Evolutionary conservation across 1,140 invertebrate species (phyloP).

Genomic region (Apis florea): DNA sequence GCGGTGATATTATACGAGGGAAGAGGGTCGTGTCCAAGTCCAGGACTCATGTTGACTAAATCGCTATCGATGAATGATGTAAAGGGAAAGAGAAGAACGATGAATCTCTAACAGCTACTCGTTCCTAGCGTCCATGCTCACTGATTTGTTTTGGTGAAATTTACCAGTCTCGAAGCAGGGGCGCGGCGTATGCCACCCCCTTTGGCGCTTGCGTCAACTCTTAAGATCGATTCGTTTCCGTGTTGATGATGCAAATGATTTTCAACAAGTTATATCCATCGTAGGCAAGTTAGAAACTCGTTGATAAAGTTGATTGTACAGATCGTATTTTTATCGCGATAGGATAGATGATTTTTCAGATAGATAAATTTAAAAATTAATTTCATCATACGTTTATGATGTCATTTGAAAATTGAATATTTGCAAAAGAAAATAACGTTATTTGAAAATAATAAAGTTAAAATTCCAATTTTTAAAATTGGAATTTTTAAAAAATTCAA

Average conservation of each 20-base stretch:
- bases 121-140: slow-evolving; percentile 38
- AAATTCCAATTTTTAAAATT: too few relatives aligned
- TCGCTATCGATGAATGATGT: slow-evolving; percentile 9
- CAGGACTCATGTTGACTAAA: slow-evolving; percentile 72
- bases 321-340: background rate
- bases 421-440: too few relatives aligned
- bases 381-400: too few relatives aligned
- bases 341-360: fast-evolving
- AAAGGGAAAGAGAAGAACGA: slow-evolving; percentile 7
- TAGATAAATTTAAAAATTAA: background rate
- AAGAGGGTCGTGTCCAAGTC: slow-evolving; percentile 75
- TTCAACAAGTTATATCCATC: background rate
- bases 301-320: background rate
- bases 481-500: too few relatives aligned
- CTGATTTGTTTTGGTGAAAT: slow-evolving; percentile 51
- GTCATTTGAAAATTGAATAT: too few relatives aligned
- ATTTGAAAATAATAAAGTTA: too few relatives aligned
- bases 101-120: slow-evolving; percentile 21
- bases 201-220: slow-evolving; percentile 40
- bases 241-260: background rate
- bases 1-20: slow-evolving; percentile 73
- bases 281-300: background rate
- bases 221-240: slow-evolving; percentile 43
- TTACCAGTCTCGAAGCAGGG: slow-evolving; percentile 26
- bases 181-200: slow-evolving; percentile 34